Base-by-base conservation (phyloP, 2,797 vertebrate genomes). In the Rhabdomys pumilio region DNA sequence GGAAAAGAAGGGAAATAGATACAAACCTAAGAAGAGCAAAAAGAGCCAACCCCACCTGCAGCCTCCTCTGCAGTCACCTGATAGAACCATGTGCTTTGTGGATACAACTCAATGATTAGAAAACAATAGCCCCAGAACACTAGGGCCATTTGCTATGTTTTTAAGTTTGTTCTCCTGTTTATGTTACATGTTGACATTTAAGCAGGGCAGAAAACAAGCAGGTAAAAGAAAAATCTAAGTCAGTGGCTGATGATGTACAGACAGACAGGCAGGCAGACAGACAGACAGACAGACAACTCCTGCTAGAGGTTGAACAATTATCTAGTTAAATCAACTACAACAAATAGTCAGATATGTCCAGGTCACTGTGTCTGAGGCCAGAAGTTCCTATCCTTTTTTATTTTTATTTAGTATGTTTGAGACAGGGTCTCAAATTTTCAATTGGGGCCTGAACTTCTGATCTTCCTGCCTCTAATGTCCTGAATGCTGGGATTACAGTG, bases 1-100 rank as follows among this genome's bases (percentile, higher is more conserved):
- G 96, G 82, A 91, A 96, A 96, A 96, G 88, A 63, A 93, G 84
- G 63, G 61, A 95, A 94, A 93, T 65, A 96, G 90, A 89, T 34
- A 95, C 57, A 96, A 93, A 72, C 38, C 13, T 34, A 92, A 50
- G 34, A 90, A 29, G 55, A 80, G 59, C 31, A 76, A 89, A 90
- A 90, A 93, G n/a, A 29, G 50, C 59, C 44, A 88, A 53, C 31
- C 67, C 61, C 47, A 47, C 47, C 89, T 44, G 22, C 12, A 31
- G 55, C 44, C 50, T 50, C 47, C 19, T 84, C n/a, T 29, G 29
- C 82, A 31, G 31, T 72, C 20, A 85, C 29, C 15, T 26, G n/a
- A 86, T 72, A 69, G 38, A 90, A 69, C 7, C 10, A 26, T 29
- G 88, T 4, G 19, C 91, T 72, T 76, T 14, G 20, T 1, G 41